Conservation (phyloP, 1,140 invertebrate species). For the Platorchestia sp. region DNA sequence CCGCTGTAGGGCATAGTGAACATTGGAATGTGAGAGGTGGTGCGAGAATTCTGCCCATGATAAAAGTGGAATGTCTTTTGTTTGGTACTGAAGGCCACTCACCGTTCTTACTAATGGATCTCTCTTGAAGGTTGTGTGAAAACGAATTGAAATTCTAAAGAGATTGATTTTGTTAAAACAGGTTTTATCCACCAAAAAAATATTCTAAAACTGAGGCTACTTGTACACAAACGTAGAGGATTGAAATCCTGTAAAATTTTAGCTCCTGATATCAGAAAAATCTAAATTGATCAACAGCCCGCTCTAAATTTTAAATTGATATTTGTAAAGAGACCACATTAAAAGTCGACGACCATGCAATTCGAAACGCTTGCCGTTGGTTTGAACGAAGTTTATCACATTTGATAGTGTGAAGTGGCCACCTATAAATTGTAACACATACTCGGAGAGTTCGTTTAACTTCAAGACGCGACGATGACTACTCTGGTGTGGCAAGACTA, state of each 20-base stretch:
- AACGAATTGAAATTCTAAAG: neutral
- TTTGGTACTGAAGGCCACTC: neutral
- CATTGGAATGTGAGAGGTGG: too few species aligned
- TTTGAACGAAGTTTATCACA: neutral
- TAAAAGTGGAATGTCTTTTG: neutral
- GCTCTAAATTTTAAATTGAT: neutral
- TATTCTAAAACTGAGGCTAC: neutral
- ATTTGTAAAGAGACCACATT: neutral
- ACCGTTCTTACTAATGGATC: too few species aligned
- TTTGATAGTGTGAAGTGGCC: neutral
- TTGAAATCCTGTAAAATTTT: neutral
- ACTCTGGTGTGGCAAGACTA: conserved; percentile 69
- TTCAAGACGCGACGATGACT: conserved; percentile 4
- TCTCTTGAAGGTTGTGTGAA: neutral
- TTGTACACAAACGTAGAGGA: neutral
- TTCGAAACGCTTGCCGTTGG: neutral
- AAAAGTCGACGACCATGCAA: neutral
- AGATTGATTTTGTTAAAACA: neutral
- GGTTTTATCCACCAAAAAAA: neutral
- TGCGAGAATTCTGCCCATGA: too few species aligned
- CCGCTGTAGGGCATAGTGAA: too few species aligned
- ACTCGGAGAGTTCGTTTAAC: neutral
- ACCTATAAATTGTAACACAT: neutral
- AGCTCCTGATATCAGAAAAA: neutral
- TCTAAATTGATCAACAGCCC: neutral